These are phyloP conservation scores for Aldabrachelys gigantea DNA, from an alignment of 2,113 vertebrate genomes.

Conservation along the genomic window DNA sequence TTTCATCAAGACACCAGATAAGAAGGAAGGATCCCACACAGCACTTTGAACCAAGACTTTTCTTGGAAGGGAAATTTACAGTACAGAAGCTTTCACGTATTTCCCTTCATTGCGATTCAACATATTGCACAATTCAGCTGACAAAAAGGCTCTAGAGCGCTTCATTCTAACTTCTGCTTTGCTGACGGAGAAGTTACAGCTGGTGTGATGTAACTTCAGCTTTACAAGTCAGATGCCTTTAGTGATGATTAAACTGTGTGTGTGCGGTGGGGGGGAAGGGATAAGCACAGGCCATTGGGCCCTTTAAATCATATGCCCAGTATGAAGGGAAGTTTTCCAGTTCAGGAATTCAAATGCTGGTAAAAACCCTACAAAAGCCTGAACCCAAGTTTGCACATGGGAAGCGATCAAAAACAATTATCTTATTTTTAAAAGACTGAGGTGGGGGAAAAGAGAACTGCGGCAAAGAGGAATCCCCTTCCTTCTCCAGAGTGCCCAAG, in stretches of 20 bases:
- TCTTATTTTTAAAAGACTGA: neutral
- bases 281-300: neutral
- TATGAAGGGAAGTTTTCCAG: neutral
- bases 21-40: neutral
- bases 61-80: slow-evolving; percentile 30
- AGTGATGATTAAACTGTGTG: neutral
- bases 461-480: neutral
- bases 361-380: neutral
- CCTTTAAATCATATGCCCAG: neutral
- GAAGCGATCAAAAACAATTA: neutral
- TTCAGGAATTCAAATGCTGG: neutral
- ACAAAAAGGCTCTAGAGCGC: neutral
- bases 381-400: neutral
- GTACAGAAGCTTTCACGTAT: neutral
- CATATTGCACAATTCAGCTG: slow-evolving; percentile 77
- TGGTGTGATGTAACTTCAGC: slow-evolving; percentile 23
- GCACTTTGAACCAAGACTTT: neutral
- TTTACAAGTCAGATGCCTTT: neutral
- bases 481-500: slow-evolving; percentile 26
- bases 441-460: neutral
- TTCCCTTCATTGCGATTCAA: slow-evolving; percentile 52
- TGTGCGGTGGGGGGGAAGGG: neutral
- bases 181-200: neutral
- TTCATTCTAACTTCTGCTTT: slow-evolving; percentile 23
- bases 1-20: neutral